phyloP scores from a whole-genome alignment of 2,113 vertebrate genomes.

The Rutilus rutilus region DNA sequence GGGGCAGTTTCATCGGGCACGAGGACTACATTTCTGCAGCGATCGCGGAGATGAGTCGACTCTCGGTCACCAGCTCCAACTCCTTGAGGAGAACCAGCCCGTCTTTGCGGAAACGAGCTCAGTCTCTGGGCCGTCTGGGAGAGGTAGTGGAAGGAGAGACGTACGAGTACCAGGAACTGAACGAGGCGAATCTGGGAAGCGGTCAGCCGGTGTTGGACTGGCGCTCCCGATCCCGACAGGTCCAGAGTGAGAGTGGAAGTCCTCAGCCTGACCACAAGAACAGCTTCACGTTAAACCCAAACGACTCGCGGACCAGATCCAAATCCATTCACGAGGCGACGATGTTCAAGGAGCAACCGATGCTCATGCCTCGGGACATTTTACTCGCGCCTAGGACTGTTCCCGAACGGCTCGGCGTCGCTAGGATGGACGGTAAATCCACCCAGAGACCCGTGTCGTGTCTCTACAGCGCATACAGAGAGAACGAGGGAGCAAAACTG shows the following conservation, averaged over 20 bases:
- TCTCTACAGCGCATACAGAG: conserved; percentile 54
- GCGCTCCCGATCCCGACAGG: conserved; percentile 75
- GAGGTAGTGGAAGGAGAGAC: conserved; percentile 77
- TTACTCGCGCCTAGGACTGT: conserved; percentile 12
- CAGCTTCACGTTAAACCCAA: conserved; percentile 69
- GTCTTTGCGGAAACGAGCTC: conserved; percentile 81
- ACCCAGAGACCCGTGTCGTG: conserved; percentile 77
- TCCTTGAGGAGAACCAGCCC: conserved; percentile 84
- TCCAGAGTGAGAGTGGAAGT: conserved; percentile 75
- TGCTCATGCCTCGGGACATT: conserved; percentile 43
- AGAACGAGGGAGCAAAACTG: conserved; percentile 63
- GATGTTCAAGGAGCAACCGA: background rate
- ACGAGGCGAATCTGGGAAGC: conserved; percentile 61
- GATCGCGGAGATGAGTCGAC: conserved; percentile 84
- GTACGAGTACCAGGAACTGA: conserved; percentile 80
- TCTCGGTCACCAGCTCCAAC: conserved; percentile 89
- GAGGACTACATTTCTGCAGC: conserved; percentile 87
- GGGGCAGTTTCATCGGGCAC: conserved; percentile 83
- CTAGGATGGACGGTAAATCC: conserved; percentile 50
- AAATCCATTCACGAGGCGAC: conserved; percentile 77
- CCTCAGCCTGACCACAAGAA: conserved; percentile 70
- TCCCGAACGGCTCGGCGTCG: background rate
- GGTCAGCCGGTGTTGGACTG: conserved; percentile 78
- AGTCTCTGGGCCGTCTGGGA: conserved; percentile 84
- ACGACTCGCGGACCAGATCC: conserved; percentile 76